phyloP scores from a whole-genome alignment of 1,140 invertebrate species.

The Dendroctonus valens region DNA sequence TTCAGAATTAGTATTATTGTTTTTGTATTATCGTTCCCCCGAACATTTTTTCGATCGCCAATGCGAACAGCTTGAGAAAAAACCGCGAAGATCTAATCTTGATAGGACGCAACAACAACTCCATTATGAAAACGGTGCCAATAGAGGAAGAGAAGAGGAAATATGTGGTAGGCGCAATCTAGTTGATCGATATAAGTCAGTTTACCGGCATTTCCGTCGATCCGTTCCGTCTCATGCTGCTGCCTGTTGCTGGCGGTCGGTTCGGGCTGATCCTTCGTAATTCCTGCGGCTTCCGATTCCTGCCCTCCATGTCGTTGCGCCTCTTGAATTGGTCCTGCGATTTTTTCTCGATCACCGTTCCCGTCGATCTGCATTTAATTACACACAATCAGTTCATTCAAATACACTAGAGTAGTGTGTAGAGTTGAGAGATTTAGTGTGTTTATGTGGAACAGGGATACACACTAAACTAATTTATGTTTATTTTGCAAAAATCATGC shows the following conservation, averaged over 20 bases:
- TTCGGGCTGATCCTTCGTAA: constrained; percentile 46
- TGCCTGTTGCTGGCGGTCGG: constrained; percentile 36
- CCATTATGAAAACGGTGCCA: constrained; percentile 5
- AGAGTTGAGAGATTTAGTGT: too few relatives aligned
- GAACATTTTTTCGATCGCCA: too few relatives aligned
- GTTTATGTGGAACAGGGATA: too few relatives aligned
- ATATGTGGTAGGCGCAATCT: constrained; percentile 3
- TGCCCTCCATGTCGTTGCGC: constrained; percentile 48
- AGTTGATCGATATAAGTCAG: constrained; percentile 4
- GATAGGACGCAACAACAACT: background rate
- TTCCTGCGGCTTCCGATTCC: constrained; percentile 47
- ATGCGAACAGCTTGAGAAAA: too few relatives aligned
- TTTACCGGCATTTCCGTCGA: constrained; percentile 32
- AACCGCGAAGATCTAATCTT: too few relatives aligned
- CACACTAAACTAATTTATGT: too few relatives aligned
- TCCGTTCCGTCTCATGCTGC: constrained; percentile 37
- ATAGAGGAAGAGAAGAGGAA: constrained; percentile 2
- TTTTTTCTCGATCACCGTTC: constrained; percentile 19
- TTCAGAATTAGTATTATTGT: too few relatives aligned
- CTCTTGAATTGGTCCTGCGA: constrained; percentile 35
- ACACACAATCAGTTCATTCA: constrained; percentile 9
- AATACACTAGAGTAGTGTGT: background rate
- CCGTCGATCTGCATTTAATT: constrained; percentile 35
- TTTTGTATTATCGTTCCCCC: too few relatives aligned
- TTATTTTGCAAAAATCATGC: too few relatives aligned